Conservation (phyloP, 30 jellyfish, hydroid and myxozoan species). For the Mastigias papua region DNA sequence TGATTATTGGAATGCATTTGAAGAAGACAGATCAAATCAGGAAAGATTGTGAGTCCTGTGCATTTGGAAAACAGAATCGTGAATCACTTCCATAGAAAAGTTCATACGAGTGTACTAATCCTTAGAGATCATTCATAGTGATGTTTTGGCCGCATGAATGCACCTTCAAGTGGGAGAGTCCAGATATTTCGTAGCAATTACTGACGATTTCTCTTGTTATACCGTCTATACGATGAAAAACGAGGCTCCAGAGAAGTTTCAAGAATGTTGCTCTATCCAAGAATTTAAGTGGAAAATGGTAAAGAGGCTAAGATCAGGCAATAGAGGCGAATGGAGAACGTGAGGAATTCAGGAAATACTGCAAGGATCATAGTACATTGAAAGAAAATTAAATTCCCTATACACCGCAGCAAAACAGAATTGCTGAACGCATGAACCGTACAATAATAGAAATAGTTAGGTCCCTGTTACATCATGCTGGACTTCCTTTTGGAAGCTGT, state of each 20-base stretch:
- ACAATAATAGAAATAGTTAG: slow-evolving; percentile 37
- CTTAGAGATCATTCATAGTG: slow-evolving; percentile 20
- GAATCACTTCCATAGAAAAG: slow-evolving; percentile 5
- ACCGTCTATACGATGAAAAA: slow-evolving; percentile 17
- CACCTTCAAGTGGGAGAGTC: no score
- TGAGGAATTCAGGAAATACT: no score
- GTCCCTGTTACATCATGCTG: slow-evolving; percentile 55
- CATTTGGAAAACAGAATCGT: slow-evolving; percentile 40
- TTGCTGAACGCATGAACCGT: no score
- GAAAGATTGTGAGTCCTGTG: no score
- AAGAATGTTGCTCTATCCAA: slow-evolving; percentile 12
- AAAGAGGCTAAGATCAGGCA: slow-evolving; percentile 28
- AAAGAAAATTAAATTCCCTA: slow-evolving; percentile 15
- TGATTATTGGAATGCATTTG: slow-evolving; percentile 38
- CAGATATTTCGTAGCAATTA: no score
- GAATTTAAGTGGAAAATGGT: slow-evolving; percentile 20
- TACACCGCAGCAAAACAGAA: slow-evolving; percentile 8
- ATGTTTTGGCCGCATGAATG: no score
- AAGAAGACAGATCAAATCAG: slow-evolving; percentile 7
- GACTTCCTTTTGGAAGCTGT: slow-evolving; percentile 49
- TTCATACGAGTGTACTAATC: slow-evolving; percentile 3
- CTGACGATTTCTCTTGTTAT: slow-evolving; percentile 27
- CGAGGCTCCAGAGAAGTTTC: slow-evolving; percentile 40
- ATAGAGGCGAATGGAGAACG: slow-evolving; percentile 60
- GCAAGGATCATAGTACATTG: not conserved